Percentiles rank a stretch among this genome's conserved stretches.
Evolutionary conservation across 1,140 invertebrate genomes (phyloP).

Genomic region (Meloidogyne hapla): DNA sequence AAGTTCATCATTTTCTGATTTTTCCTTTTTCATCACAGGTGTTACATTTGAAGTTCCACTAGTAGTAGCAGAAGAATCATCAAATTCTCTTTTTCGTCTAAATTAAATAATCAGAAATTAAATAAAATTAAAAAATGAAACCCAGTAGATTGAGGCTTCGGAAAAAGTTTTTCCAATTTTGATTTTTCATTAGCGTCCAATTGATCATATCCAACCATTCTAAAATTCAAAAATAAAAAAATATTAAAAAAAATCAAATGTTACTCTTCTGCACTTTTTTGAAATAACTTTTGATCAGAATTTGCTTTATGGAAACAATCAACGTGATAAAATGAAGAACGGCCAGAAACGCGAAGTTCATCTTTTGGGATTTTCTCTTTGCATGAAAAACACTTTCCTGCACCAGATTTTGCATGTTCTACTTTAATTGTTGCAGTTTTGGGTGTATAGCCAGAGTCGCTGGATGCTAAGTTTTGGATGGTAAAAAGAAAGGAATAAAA

Average conservation of each 20-base stretch:
- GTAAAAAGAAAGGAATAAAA: not conserved
- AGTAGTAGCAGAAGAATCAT: not conserved
- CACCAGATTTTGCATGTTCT: constrained; percentile 68
- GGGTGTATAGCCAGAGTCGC: constrained; percentile 31
- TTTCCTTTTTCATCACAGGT: constrained; percentile 66
- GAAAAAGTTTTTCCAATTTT: constrained; percentile 72
- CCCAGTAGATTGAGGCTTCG: constrained; percentile 66
- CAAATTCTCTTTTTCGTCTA: constrained; percentile 24
- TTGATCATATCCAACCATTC: constrained; percentile 74
- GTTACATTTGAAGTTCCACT: constrained; percentile 63
- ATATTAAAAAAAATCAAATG: constrained; percentile 21
- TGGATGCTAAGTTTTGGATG: not conserved
- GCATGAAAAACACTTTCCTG: constrained; percentile 75
- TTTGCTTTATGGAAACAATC: constrained; percentile 40
- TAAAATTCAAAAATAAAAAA: constrained; percentile 40
- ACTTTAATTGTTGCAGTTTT: constrained; percentile 28
- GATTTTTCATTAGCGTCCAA: constrained; percentile 77
- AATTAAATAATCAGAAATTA: too few relatives aligned
- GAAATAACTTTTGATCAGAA: constrained; percentile 24
- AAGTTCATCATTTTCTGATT: constrained; percentile 64
- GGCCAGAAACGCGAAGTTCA: constrained; percentile 43
- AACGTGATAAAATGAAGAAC: constrained; percentile 46
- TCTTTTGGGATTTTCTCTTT: constrained; percentile 71
- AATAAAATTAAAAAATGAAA: too few relatives aligned
- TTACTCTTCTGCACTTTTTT: constrained; percentile 33